A percentile compares a stretch with the other conserved stretches of the same genome.
Conservation (phyloP, 2,888 invertebrate genomes). For the Rhagium mordax region DNA sequence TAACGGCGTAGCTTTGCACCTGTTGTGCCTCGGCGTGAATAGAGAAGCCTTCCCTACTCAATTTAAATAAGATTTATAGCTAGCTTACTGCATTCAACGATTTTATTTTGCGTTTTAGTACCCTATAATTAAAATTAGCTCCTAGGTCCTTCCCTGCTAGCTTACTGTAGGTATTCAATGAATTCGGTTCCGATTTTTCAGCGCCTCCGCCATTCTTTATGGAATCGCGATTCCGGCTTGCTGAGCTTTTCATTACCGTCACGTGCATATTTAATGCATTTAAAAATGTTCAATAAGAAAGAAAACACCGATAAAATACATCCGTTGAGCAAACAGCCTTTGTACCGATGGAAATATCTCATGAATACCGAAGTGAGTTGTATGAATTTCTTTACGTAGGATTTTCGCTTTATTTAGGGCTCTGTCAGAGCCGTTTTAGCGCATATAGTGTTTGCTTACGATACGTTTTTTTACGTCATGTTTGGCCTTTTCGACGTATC, state of each 20-base stretch:
- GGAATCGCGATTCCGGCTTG: neutral
- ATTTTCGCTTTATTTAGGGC: constrained; percentile 1
- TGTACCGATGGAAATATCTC: constrained; percentile 11
- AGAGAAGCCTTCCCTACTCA: neutral
- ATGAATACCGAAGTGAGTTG: constrained; percentile 4
- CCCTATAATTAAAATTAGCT: no score
- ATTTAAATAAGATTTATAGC: no score
- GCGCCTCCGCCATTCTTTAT: neutral
- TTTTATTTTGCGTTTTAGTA: no score
- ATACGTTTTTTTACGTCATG: neutral
- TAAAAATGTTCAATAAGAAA: constrained; percentile 3
- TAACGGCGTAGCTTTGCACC: constrained; percentile 6
- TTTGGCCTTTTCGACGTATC: neutral
- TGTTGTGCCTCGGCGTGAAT: constrained; percentile 14
- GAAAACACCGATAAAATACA: constrained; percentile 1
- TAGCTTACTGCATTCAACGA: no score
- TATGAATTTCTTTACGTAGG: constrained; percentile 4
- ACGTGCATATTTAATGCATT: constrained; percentile 15
- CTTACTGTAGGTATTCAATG: no score
- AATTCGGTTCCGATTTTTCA: neutral
- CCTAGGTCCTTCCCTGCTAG: no score
- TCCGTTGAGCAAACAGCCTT: constrained; percentile 3
- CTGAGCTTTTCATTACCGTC: neutral
- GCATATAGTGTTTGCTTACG: neutral
- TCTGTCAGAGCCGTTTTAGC: neutral